Conservation (phyloP, 2,113 vertebrate species). For the Zingel zingel region DNA sequence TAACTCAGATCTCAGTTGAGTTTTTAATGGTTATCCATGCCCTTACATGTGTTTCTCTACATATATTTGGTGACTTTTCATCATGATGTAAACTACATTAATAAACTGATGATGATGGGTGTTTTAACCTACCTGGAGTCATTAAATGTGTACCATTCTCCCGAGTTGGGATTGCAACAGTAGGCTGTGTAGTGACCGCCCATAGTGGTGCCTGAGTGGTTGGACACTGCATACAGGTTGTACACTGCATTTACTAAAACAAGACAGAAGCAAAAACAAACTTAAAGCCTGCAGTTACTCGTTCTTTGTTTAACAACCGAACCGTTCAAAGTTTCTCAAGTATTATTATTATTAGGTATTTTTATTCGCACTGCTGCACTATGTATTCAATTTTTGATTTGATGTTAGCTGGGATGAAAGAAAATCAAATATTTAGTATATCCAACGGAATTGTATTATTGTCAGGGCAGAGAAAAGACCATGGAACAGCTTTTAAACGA, state of each 20-base stretch:
- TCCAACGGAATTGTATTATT: not conserved
- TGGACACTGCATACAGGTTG: conserved; percentile 97
- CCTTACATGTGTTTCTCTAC: too few relatives aligned
- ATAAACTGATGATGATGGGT: not conserved
- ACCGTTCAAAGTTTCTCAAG: not conserved
- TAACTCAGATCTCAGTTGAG: not conserved
- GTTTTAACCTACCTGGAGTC: conserved; percentile 91
- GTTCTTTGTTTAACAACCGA: not conserved
- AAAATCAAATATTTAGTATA: not conserved
- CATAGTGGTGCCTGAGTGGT: conserved; percentile 99
- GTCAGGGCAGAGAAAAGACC: not conserved
- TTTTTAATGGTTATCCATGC: not conserved
- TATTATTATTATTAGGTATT: not conserved
- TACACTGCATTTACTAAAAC: conserved; percentile 91
- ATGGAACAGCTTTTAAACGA: not conserved
- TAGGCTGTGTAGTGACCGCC: conserved; percentile 98
- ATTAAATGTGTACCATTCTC: conserved; percentile 97
- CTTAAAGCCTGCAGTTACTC: not conserved
- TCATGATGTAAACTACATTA: too few relatives aligned
- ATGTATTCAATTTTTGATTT: not conserved
- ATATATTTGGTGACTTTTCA: not conserved
- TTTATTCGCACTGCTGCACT: not conserved
- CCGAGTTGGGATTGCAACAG: conserved; percentile 92
- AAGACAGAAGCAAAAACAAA: conserved; percentile 20
- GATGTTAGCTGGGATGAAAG: too few relatives aligned